A percentile compares a stretch with the other conserved stretches of the same genome.
phyloP scores from a whole-genome alignment of 2,113 vertebrate species.

The Pterocles burchelli region DNA sequence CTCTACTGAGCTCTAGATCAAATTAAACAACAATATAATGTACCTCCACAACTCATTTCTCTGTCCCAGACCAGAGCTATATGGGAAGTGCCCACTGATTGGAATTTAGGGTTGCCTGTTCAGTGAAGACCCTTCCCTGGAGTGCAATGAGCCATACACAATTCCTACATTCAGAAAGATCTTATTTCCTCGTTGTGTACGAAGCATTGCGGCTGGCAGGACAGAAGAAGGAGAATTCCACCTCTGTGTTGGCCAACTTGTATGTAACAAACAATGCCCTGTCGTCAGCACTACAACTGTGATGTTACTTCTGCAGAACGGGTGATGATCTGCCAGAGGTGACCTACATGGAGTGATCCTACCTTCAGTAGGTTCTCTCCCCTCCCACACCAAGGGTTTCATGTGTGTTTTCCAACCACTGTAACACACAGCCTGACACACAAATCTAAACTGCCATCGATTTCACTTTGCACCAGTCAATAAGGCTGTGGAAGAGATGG shows the following conservation, averaged over 20 bases:
- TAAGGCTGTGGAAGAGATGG: neutral
- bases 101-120: slow-evolving; percentile 9
- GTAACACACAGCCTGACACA: neutral
- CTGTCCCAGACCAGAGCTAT: neutral
- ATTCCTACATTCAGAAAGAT: neutral
- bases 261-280: neutral
- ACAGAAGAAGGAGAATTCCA: neutral
- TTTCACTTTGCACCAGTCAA: fast-evolving
- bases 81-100: neutral
- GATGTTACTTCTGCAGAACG: neutral
- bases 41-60: slow-evolving; percentile 8
- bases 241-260: neutral
- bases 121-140: neutral
- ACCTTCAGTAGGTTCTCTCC: neutral
- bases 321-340: neutral
- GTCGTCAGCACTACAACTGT: neutral
- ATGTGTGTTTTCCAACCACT: neutral
- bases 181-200: neutral
- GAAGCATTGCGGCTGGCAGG: neutral
- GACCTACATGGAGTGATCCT: neutral
- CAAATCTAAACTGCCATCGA: neutral
- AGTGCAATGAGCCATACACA: slow-evolving; percentile 1
- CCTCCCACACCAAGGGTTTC: neutral
- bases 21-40: slow-evolving; percentile 25
- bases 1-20: slow-evolving; percentile 39